Evolutionary conservation across 2,888 invertebrate genomes (phyloP).

Genomic region (Leptinotarsa juncta): DNA sequence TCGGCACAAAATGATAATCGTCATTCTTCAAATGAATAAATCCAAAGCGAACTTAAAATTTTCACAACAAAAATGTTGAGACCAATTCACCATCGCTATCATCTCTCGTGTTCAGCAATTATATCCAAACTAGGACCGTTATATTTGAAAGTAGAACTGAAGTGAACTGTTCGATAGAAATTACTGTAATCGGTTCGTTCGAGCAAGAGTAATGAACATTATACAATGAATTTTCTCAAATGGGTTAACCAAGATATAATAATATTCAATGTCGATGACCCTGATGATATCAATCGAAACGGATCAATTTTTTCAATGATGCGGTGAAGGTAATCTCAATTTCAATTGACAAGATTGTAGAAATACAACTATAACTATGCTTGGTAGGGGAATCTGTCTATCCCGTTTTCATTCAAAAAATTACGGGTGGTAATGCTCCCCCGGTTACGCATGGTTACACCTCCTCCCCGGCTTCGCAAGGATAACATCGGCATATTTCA

Average conservation of each 20-base stretch:
- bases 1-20: background rate
- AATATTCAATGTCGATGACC: slow-evolving; percentile 19
- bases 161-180: slow-evolving; percentile 43
- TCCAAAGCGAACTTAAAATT: background rate
- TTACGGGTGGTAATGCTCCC: no score
- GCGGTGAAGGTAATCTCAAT: background rate
- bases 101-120: slow-evolving; percentile 34
- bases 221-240: slow-evolving; percentile 40
- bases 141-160: slow-evolving; percentile 56
- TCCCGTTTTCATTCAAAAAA: no score
- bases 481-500: no score
- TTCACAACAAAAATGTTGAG: background rate
- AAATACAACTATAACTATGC: background rate
- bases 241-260: slow-evolving; percentile 35
- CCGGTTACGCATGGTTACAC: no score
- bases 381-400: background rate
- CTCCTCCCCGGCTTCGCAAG: no score
- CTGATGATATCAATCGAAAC: background rate
- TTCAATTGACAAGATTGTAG: background rate
- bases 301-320: background rate
- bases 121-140: slow-evolving; percentile 54
- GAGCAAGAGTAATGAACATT: slow-evolving; percentile 36
- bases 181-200: slow-evolving; percentile 37
- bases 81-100: slow-evolving; percentile 17
- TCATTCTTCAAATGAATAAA: background rate